Conservation (phyloP, 2,797 vertebrate species). For the Gymnocypris eckloni region DNA sequence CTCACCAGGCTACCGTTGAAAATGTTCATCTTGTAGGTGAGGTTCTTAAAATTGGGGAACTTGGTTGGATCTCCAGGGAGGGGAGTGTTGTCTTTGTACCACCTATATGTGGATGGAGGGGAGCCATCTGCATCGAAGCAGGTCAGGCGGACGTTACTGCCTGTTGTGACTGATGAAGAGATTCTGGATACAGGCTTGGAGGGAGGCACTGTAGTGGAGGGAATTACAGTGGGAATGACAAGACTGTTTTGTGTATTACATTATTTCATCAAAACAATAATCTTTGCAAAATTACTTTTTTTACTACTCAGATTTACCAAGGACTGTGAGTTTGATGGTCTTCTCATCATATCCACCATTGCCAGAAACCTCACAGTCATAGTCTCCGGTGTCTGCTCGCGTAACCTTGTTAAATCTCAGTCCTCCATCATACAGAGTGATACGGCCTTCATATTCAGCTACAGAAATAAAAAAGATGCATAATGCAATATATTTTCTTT, state of each 20-base stretch:
- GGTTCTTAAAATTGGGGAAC: constrained; percentile 79
- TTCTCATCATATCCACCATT: constrained; percentile 64
- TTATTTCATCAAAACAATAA: neutral
- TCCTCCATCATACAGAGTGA: constrained; percentile 59
- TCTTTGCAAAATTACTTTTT: neutral
- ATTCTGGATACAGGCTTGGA: constrained; percentile 76
- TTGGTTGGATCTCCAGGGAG: constrained; percentile 78
- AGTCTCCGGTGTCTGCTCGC: constrained; percentile 79
- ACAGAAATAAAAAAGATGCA: neutral
- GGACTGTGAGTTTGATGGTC: constrained; percentile 76
- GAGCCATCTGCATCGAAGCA: constrained; percentile 81
- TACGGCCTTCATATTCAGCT: constrained; percentile 76
- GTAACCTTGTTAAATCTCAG: constrained; percentile 79
- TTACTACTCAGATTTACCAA: constrained; percentile 72
- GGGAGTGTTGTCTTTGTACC: constrained; percentile 77
- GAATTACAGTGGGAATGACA: neutral
- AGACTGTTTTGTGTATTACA: neutral
- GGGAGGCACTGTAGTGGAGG: constrained; percentile 80
- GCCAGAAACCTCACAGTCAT: constrained; percentile 83
- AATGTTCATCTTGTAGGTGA: constrained; percentile 79
- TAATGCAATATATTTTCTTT: neutral
- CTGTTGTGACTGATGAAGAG: constrained; percentile 81
- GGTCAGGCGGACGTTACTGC: constrained; percentile 63
- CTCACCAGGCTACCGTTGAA: constrained; percentile 83
- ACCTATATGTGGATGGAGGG: constrained; percentile 80